A percentile compares a stretch with the other conserved stretches of the same genome.
Conservation (phyloP, 2,113 vertebrate genomes). For the Hydrochoerus hydrochaeris region DNA sequence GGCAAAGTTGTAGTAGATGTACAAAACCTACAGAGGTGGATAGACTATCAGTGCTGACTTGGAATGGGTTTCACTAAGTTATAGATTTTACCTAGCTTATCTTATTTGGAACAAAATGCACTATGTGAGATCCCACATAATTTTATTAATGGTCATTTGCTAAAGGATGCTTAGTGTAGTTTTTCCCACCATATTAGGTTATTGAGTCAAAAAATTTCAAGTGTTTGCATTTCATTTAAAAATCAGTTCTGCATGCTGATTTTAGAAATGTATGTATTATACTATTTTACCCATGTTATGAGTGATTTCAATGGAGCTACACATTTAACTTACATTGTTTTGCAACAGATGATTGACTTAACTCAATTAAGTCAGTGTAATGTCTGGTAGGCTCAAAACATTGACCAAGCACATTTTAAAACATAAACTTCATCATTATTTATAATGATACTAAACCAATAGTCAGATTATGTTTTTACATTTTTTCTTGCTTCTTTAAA, state of each 20-base stretch:
- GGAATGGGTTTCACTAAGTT: constrained; percentile 4
- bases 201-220: constrained; percentile 44
- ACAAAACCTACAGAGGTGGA: not conserved
- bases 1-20: not conserved
- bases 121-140: not conserved
- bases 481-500: constrained; percentile 26
- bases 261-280: not conserved
- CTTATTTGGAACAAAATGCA: constrained; percentile 35
- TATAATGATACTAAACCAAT: not conserved
- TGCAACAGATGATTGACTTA: not conserved
- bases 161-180: not conserved
- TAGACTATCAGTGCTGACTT: not conserved
- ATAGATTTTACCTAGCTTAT: not conserved
- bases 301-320: constrained; percentile 11
- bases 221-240: constrained; percentile 36
- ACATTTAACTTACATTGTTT: constrained; percentile 1
- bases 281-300: not conserved
- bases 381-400: not conserved
- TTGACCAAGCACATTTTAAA: constrained; percentile 39
- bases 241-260: not conserved
- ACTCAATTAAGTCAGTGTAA: not conserved
- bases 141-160: not conserved
- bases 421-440: not conserved
- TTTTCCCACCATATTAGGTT: not conserved
- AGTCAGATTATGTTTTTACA: not conserved